Percentiles rank a stretch among this genome's conserved stretches.
phyloP scores from a whole-genome alignment of 2,113 vertebrate species.

The Bufo bufo region DNA sequence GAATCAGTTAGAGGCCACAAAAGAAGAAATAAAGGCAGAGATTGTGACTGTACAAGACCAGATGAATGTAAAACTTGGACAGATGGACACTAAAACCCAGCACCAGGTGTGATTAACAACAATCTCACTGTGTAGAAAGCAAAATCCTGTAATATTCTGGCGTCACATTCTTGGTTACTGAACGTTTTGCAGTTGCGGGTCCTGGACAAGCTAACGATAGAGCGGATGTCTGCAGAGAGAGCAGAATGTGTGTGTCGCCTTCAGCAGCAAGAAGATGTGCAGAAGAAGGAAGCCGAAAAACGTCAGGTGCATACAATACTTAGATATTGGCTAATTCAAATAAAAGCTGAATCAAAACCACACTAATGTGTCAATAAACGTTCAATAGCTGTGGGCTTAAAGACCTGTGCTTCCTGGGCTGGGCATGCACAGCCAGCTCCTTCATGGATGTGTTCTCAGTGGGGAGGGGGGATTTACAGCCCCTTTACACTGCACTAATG shows the following conservation, averaged over 20 bases:
- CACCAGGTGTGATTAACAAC: conserved; percentile 81
- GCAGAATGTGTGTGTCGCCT: conserved; percentile 86
- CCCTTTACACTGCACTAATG: too few species aligned
- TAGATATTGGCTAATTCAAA: not conserved
- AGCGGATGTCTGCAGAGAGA: conserved; percentile 88
- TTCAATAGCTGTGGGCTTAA: too few species aligned
- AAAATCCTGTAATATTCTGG: not conserved
- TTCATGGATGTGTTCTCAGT: too few species aligned
- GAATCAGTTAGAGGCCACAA: conserved; percentile 92
- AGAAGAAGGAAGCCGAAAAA: conserved; percentile 81
- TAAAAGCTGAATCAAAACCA: not conserved
- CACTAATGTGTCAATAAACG: too few species aligned
- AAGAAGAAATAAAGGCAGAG: conserved; percentile 94
- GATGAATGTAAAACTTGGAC: conserved; percentile 91
- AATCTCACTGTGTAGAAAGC: not conserved
- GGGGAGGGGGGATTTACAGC: too few species aligned
- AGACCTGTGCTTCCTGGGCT: too few species aligned
- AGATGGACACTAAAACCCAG: conserved; percentile 88
- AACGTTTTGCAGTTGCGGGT: conserved; percentile 78
- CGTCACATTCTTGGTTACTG: not conserved
- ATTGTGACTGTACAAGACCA: conserved; percentile 88
- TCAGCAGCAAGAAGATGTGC: conserved; percentile 77
- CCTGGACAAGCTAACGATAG: conserved; percentile 89
- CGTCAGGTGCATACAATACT: conserved; percentile 78
- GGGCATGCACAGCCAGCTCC: too few species aligned